Conservation (phyloP, 2,113 vertebrate genomes). For the Gymnocephalus cernua region DNA sequence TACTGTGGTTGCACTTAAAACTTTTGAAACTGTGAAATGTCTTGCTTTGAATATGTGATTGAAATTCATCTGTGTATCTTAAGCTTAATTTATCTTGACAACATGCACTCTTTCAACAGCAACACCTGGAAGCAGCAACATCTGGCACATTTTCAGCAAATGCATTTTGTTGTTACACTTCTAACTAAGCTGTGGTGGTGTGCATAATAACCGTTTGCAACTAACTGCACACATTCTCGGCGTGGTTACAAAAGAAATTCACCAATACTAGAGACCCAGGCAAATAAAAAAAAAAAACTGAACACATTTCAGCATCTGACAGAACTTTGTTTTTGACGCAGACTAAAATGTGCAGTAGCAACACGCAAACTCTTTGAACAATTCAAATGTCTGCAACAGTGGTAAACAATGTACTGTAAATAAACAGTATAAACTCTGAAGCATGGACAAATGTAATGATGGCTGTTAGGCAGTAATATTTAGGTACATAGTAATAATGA, state of each 20-base stretch:
- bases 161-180: not conserved
- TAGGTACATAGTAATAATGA: slow-evolving; percentile 22
- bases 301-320: too few species aligned
- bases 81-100: slow-evolving; percentile 30
- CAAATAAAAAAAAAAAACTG: not conserved
- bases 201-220: not conserved
- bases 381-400: not conserved
- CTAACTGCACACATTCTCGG: not conserved
- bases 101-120: not conserved
- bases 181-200: not conserved
- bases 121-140: slow-evolving; percentile 31
- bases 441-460: not conserved
- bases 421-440: not conserved
- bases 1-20: not conserved
- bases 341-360: not conserved
- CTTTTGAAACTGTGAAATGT: not conserved
- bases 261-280: not conserved
- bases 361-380: not conserved
- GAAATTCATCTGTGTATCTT: slow-evolving; percentile 1
- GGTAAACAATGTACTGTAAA: not conserved
- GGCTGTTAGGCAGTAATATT: not conserved
- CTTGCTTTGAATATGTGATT: not conserved
- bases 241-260: not conserved
- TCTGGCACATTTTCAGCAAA: slow-evolving; percentile 29
- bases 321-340: not conserved